Evolutionary conservation across 1,140 invertebrate species (phyloP).

Genomic region (Caenorhabditis latens): DNA sequence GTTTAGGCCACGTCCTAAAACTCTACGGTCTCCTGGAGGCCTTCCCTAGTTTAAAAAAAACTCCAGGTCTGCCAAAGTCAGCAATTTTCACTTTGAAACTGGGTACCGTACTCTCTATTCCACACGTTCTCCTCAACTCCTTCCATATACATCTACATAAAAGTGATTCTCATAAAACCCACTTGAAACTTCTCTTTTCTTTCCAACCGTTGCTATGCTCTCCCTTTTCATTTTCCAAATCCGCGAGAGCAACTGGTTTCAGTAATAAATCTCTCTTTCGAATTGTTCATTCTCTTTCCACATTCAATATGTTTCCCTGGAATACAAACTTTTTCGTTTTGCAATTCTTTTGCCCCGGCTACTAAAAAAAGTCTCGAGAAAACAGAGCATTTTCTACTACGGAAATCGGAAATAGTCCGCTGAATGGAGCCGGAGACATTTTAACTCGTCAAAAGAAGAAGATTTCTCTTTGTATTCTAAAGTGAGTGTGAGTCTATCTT

Average conservation of each 20-base stretch:
- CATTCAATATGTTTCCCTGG: too few species aligned
- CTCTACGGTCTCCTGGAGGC: too few species aligned
- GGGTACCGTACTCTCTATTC: too few species aligned
- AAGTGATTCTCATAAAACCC: background rate
- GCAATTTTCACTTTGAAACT: too few species aligned
- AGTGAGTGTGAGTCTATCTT: background rate
- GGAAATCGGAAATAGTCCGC: conserved; percentile 4
- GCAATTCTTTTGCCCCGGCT: too few species aligned
- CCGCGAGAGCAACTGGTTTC: background rate
- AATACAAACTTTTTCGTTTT: too few species aligned
- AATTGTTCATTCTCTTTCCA: background rate
- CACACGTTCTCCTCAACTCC: too few species aligned
- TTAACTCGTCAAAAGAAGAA: background rate
- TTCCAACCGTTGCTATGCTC: conserved; percentile 7
- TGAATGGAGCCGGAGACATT: background rate
- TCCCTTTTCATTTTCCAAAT: background rate
- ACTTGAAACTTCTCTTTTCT: background rate
- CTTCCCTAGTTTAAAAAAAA: too few species aligned
- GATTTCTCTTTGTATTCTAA: too few species aligned
- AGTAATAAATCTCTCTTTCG: conserved; percentile 1
- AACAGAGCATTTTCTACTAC: background rate
- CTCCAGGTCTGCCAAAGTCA: too few species aligned
- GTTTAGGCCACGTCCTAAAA: too few species aligned
- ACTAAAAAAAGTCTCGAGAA: background rate
- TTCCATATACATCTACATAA: background rate